phyloP scores from a whole-genome alignment of 2,888 invertebrate species.

The Tethea ocularis region DNA sequence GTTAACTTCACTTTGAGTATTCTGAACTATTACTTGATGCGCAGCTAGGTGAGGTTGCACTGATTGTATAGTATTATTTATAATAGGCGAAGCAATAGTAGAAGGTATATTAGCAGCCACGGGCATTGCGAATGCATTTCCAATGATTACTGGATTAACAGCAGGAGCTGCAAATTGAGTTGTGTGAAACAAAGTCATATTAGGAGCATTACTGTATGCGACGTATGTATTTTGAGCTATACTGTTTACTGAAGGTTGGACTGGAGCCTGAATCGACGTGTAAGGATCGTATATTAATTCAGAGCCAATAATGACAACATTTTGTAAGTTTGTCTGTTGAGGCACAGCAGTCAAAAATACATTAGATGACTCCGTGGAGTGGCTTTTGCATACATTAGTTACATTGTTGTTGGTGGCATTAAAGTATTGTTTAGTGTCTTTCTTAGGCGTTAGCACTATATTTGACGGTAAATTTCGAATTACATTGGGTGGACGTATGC shows the following conservation, averaged over 20 bases:
- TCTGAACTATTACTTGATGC: neutral
- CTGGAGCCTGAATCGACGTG: conserved; percentile 37
- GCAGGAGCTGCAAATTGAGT: conserved; percentile 50
- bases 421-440: neutral
- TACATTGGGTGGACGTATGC: neutral
- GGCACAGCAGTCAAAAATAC: conserved; percentile 40
- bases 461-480: conserved; percentile 10
- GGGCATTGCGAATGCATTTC: conserved; percentile 41
- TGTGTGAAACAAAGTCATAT: conserved; percentile 51
- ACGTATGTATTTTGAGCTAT: conserved; percentile 41
- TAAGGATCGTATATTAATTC: conserved; percentile 55
- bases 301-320: conserved; percentile 55
- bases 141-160: conserved; percentile 50
- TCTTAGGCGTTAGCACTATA: conserved; percentile 3
- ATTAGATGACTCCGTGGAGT: conserved; percentile 20
- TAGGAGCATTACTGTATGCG: conserved; percentile 42
- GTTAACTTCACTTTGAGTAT: neutral
- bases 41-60: neutral
- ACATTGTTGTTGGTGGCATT: neutral
- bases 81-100: conserved; percentile 15
- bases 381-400: neutral
- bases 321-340: conserved; percentile 43
- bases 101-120: conserved; percentile 19
- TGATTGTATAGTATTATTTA: conserved; percentile 1
- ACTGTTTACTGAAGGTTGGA: conserved; percentile 25